Evolutionary conservation across 2,888 invertebrate genomes (phyloP), one percentile per base, ranked within the genome.

Genomic region (Leucozona laternaria): DNA sequence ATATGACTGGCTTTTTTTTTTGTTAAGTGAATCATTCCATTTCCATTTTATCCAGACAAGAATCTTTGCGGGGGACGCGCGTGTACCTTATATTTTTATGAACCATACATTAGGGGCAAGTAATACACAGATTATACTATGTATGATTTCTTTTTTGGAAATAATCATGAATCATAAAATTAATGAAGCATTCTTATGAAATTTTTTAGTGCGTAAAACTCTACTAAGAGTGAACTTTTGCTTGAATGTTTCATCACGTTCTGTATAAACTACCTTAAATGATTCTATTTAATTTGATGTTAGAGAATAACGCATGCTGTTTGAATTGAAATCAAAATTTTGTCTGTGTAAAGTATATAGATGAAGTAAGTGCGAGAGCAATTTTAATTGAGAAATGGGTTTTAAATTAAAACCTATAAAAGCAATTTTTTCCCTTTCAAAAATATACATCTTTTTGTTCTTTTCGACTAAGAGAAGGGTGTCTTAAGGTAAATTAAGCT

Each of bases 121-220:
- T 17, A 43, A 64, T 17, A 68, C 20, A 3, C 5, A 37, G 37
- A n/a, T 0, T 10, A 2, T 34, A n/a, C n/a, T 11, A 28, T 28
- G 6, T 3, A 28, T 31, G 6, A 34, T 4, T 58, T 58, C 40
- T 66, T 76, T 76, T 58, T 28, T 13, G 45, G n/a, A 22, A 58
- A 60, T 40, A 15, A 66, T 48, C 20, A 11, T 85, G 76, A 85
- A 72, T 85, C 80, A 85, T 45, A 45, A 70, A 34, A 15, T 70
- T 57, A 70, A 70, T 57, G 73, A 28, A 62, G 78, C 28, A 57
- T 70, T 48, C 20, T 50, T 57, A 62, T 76, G 62, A 71, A 60
- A 64, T 66, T 66, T 66, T 34, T 55, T 34, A 34, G 45, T 64
- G 70, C 70, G 4, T 40, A 43, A 11, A 55, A 79, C 20, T 53